phyloP scores from a whole-genome alignment of 2,113 vertebrate genomes.

The Mustela lutreola region DNA sequence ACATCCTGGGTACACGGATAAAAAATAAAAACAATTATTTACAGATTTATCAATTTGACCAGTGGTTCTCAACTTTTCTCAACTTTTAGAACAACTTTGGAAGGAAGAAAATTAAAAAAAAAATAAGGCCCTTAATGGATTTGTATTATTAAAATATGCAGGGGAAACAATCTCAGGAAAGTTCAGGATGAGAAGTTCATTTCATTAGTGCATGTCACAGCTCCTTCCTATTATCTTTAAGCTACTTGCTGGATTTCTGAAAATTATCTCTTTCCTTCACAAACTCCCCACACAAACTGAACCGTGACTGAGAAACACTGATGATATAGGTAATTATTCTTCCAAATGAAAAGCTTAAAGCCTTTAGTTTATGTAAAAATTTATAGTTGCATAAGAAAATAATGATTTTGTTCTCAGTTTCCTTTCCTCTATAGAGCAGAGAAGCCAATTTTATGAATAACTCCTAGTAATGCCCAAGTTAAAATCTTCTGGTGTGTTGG shows the following conservation, averaged over 20 bases:
- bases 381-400: slow-evolving; percentile 19
- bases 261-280: background rate
- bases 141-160: background rate
- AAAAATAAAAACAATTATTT: background rate
- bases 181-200: background rate
- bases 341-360: slow-evolving; percentile 9
- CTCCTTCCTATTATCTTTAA: background rate
- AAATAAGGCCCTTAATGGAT: no score
- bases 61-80: background rate
- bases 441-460: slow-evolving; percentile 70
- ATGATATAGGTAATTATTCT: background rate
- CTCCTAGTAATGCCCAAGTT: slow-evolving; percentile 72
- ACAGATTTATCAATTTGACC: background rate
- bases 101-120: background rate
- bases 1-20: background rate
- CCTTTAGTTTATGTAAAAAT: background rate
- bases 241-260: background rate
- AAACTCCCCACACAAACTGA: background rate
- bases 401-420: slow-evolving; percentile 56
- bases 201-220: background rate
- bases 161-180: background rate
- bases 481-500: slow-evolving; percentile 69
- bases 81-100: background rate
- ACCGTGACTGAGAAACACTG: background rate
- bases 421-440: background rate